Conservation (phyloP, 2,888 invertebrate genomes). For the Neoaliturus tenellus region DNA sequence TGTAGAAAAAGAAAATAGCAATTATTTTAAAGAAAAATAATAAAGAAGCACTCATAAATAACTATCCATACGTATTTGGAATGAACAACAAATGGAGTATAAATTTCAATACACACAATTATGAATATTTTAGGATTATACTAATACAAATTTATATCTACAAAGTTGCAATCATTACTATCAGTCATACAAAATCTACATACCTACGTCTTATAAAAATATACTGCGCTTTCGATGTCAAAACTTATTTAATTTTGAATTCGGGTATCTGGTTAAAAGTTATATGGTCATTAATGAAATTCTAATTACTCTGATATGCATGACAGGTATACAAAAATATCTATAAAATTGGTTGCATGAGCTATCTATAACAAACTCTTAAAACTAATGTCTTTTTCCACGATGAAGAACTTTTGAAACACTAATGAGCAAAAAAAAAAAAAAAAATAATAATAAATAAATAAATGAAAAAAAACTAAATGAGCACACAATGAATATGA, state of each 20-base stretch:
- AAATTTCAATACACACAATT: neutral
- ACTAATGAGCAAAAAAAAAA: too few species aligned
- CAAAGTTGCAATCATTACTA: neutral
- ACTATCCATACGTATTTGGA: too few species aligned
- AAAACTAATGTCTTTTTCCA: neutral
- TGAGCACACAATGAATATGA: too few species aligned
- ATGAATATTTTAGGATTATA: neutral
- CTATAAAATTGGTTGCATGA: neutral
- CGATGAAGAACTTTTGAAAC: neutral
- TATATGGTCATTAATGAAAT: neutral
- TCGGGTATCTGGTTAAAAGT: neutral
- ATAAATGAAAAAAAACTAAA: too few species aligned
- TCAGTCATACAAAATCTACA: neutral
- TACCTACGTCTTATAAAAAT: slow-evolving; percentile 6
- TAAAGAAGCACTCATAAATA: neutral
- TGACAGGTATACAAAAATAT: neutral
- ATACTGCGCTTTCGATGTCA: neutral
- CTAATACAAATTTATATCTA: neutral
- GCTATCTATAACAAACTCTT: neutral
- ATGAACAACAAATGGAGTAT: neutral
- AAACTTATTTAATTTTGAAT: neutral
- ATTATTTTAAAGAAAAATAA: neutral
- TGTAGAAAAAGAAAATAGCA: neutral
- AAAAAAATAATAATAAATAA: too few species aligned
- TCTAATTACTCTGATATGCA: neutral